phyloP scores from a whole-genome alignment of 2,113 vertebrate species.

The Spea multiplicata region DNA sequence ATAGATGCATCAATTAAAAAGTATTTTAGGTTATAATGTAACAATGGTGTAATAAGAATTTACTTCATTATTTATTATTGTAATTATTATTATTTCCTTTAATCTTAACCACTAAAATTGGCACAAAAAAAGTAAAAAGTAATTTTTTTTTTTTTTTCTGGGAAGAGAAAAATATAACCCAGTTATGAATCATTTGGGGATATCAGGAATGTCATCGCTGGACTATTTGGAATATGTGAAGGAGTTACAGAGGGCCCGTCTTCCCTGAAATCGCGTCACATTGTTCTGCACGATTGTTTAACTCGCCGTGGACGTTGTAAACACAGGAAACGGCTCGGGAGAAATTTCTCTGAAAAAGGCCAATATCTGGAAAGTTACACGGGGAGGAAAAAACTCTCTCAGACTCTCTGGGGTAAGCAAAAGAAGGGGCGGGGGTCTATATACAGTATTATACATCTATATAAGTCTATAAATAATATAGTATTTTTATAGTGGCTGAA shows the following conservation, averaged over 20 bases:
- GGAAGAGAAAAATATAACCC: background rate
- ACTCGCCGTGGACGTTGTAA: conserved; percentile 2
- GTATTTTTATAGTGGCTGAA: too few species aligned
- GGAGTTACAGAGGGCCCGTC: background rate
- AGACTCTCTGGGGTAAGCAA: too few species aligned
- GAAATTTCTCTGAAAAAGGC: background rate
- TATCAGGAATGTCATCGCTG: background rate
- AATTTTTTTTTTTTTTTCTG: background rate
- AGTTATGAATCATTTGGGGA: background rate
- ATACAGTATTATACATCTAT: too few species aligned
- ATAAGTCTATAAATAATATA: too few species aligned
- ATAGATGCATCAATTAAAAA: too few species aligned
- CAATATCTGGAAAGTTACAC: background rate
- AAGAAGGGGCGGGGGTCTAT: too few species aligned
- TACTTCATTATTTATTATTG: too few species aligned
- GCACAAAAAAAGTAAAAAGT: background rate
- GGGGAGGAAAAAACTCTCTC: too few species aligned
- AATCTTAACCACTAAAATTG: background rate
- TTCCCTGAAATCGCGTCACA: conserved; percentile 28
- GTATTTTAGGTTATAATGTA: too few species aligned
- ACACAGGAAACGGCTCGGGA: conserved; percentile 24
- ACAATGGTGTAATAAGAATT: too few species aligned
- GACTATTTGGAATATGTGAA: conserved; percentile 15
- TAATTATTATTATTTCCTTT: too few species aligned
- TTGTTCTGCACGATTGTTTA: background rate